Base-by-base conservation (phyloP, 2,888 invertebrate genomes). In the Aphodius sticticus region DNA sequence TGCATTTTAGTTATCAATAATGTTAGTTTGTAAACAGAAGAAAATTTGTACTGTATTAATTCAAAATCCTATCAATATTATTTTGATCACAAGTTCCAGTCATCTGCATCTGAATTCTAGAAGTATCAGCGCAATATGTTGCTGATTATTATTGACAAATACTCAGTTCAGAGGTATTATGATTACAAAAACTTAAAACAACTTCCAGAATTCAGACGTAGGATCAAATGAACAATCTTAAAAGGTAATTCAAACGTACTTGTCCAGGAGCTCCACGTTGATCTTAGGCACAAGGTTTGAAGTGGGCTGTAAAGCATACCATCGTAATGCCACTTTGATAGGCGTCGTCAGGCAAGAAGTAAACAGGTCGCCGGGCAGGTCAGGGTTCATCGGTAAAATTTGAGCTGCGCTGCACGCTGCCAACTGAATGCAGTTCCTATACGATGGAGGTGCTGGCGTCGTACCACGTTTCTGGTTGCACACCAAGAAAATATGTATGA, bases 291-390 rank as follows among this genome's bases (percentile, higher is more conserved):
- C 95, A 85, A 97, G 92, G 87, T 95, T 94, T 38, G 95, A 92
- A 78, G 95, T 95, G 84, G 94, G 94, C 86, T 97, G 95, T 91
- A 97, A 92, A 82, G 97, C 96, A 91, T 96, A 98, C 98, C 98
- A 99, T 88, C 96, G 93, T 83, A 99, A 92, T 81, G 98, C 98
- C 87, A 97, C 97, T 91, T 97, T 97, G 85, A 99, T 98, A 71
- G 99, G 99, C 78, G 99, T 99, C 78, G 99, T 99, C 85, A 99
- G 93, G 90, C 99, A 99, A 14, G 98, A 94, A 37, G 99, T 99
- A 91, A 99, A 99, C 85, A 99, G 92, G 90, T 94, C 99, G 2
- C 99, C 99, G 5, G 99, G 99, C 86, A 99, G 91, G 89, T 98
- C 97, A 0, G 99, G 96, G 91, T 97, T 96, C 97, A 98, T 97